Conservation (phyloP, 2,888 invertebrate genomes). For the Chelonus formosanus region DNA sequence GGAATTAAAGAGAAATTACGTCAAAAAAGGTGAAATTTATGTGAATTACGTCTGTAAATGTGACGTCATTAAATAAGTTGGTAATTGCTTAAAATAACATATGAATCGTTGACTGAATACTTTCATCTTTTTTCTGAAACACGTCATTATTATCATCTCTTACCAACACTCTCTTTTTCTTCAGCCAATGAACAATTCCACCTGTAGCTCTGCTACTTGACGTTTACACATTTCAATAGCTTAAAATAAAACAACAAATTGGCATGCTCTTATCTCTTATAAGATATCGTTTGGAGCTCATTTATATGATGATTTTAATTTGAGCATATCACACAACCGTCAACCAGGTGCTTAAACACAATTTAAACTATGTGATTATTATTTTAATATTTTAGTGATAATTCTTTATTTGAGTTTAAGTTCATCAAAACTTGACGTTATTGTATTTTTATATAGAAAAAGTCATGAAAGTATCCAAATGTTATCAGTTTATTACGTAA, state of each 20-base stretch:
- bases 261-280: slow-evolving; percentile 11
- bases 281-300: background rate
- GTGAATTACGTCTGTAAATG: slow-evolving; percentile 30
- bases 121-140: slow-evolving; percentile 27
- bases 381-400: no score
- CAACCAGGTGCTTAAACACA: background rate
- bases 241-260: slow-evolving; percentile 14
- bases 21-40: slow-evolving; percentile 8
- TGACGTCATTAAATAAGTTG: slow-evolving; percentile 43
- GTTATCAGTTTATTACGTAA: no score
- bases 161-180: slow-evolving; percentile 21
- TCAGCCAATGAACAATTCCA: slow-evolving; percentile 20
- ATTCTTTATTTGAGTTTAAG: background rate
- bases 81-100: slow-evolving; percentile 53
- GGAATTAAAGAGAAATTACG: background rate
- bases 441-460: no score
- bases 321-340: background rate
- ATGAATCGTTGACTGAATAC: slow-evolving; percentile 48
- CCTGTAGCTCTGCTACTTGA: slow-evolving; percentile 15
- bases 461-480: no score
- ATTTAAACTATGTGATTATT: no score
- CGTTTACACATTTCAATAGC: background rate
- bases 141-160: slow-evolving; percentile 19
- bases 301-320: background rate
- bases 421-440: no score